Conservation (phyloP, 2,888 invertebrate species). For the Sclerodermus sp. region DNA sequence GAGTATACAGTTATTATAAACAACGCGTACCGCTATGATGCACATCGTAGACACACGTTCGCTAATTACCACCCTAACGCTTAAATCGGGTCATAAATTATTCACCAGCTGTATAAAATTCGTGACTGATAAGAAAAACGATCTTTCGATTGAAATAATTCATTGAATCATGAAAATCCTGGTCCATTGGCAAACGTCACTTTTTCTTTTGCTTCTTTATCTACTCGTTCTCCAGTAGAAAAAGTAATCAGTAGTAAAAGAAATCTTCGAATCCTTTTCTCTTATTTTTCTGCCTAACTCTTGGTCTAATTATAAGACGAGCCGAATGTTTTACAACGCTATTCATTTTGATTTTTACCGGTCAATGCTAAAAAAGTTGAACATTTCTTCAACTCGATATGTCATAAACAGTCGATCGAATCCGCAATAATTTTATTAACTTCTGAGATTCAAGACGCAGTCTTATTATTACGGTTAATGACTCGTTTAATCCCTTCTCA, state of each 20-base stretch:
- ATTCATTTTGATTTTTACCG: too few relatives aligned
- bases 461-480: neutral
- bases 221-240: too few relatives aligned
- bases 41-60: constrained; percentile 2
- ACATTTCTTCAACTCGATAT: too few relatives aligned
- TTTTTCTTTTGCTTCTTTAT: too few relatives aligned
- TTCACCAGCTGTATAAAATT: neutral
- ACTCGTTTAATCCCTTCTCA: too few relatives aligned
- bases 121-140: neutral
- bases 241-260: too few relatives aligned
- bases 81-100: neutral
- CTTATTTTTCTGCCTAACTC: too few relatives aligned
- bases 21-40: constrained; percentile 21
- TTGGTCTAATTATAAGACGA: too few relatives aligned
- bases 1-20: constrained; percentile 26
- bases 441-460: constrained; percentile 5
- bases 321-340: too few relatives aligned
- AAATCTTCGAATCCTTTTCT: too few relatives aligned
- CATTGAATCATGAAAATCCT: neutral
- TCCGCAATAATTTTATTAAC: constrained; percentile 7
- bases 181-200: neutral
- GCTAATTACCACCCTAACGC: constrained; percentile 15
- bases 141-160: too few relatives aligned
- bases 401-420: neutral
- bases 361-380: too few relatives aligned